phyloP scores from a whole-genome alignment of 2,797 vertebrate species.

The Ctenosaura bakeri region DNA sequence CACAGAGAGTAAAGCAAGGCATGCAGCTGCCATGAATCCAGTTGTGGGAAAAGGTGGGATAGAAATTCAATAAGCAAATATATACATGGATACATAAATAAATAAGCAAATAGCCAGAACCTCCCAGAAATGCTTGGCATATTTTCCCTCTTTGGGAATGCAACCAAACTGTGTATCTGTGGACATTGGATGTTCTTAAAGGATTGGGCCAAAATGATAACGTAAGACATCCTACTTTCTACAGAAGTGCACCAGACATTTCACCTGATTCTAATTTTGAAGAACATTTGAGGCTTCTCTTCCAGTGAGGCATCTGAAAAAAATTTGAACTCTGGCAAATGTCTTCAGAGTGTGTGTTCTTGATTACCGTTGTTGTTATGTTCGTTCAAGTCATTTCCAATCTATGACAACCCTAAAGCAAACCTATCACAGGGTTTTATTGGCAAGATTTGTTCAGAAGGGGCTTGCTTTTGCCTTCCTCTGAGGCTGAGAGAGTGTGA shows the following conservation, averaged over 20 bases:
- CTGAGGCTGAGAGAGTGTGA: too few species aligned
- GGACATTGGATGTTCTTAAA: not conserved
- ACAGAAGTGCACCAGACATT: not conserved
- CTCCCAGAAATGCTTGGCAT: not conserved
- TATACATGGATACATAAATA: too few species aligned
- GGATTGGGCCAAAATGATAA: not conserved
- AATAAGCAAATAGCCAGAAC: not conserved
- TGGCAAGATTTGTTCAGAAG: too few species aligned
- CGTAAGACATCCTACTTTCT: not conserved
- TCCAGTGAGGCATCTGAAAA: not conserved
- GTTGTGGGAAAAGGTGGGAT: too few species aligned
- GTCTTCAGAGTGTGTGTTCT: not conserved
- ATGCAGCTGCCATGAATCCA: not conserved
- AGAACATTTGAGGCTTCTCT: not conserved
- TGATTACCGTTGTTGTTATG: too few species aligned
- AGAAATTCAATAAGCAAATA: too few species aligned
- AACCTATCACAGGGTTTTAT: too few species aligned
- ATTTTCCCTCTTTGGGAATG: not conserved
- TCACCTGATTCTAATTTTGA: not conserved
- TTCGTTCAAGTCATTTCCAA: too few species aligned
- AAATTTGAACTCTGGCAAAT: not conserved
- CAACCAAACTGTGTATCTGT: not conserved
- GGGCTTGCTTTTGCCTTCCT: too few species aligned
- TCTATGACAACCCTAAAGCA: too few species aligned
- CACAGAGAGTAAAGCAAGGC: not conserved